Conservation (phyloP, 2,888 invertebrate species). For the Steinernema hermaphroditum region DNA sequence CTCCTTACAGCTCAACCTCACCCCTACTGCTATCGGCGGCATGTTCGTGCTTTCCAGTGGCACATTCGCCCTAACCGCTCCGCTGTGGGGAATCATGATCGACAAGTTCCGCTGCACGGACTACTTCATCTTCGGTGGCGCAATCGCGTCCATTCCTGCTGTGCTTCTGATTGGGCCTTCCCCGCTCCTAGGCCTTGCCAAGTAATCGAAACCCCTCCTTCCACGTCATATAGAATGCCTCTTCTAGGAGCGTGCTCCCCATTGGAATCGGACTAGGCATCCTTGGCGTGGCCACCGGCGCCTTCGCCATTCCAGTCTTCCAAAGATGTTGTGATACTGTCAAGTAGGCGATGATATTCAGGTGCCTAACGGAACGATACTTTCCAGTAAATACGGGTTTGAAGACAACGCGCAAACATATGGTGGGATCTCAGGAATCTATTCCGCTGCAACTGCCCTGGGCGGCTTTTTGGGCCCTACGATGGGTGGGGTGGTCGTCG, state of each 20-base stretch:
- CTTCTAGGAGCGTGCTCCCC: constrained; percentile 7
- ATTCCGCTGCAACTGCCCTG: constrained; percentile 83
- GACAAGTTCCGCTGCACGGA: constrained; percentile 32
- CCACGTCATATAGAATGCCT: background rate
- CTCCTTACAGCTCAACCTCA: constrained; percentile 36
- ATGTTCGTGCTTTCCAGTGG: constrained; percentile 34
- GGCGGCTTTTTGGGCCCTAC: constrained; percentile 69
- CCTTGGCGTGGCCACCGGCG: constrained; percentile 74
- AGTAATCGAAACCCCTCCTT: constrained; percentile 25
- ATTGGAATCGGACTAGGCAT: constrained; percentile 23
- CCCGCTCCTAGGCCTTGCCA: constrained; percentile 37
- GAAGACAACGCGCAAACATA: constrained; percentile 83
- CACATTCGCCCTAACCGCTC: constrained; percentile 42
- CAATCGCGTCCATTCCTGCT: constrained; percentile 31
- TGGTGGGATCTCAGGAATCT: constrained; percentile 82
- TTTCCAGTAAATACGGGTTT: constrained; percentile 69
- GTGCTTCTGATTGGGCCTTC: constrained; percentile 45
- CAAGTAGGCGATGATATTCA: constrained; percentile 71
- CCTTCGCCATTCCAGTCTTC: constrained; percentile 81
- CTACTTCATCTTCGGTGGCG: constrained; percentile 41
- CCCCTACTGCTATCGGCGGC: constrained; percentile 39
- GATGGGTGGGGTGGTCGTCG: constrained; percentile 36
- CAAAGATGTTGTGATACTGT: constrained; percentile 79
- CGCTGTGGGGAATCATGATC: constrained; percentile 39
- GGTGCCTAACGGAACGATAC: no score